A percentile compares a stretch with the other conserved stretches of the same genome.
These are phyloP conservation scores for Siderastrea radians DNA, from an alignment of 92 coral and sea anemone species.

Conservation along the genomic window DNA sequence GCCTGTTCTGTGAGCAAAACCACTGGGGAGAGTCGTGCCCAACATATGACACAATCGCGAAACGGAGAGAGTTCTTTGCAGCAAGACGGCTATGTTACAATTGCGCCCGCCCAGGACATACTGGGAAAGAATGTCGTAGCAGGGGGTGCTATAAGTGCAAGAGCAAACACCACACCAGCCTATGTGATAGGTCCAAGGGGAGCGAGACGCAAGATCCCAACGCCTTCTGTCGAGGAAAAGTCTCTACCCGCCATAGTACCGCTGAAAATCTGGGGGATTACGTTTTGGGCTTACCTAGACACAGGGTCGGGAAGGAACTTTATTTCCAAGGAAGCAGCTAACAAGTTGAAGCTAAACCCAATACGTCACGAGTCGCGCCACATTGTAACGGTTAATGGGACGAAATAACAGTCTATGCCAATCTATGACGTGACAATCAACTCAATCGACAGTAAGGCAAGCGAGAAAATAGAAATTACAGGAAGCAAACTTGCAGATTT, in stretches of 20 bases:
- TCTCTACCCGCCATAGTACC: constrained; percentile 73
- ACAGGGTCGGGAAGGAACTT: constrained; percentile 80
- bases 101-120: too few species aligned
- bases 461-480: constrained; percentile 56
- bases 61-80: too few species aligned
- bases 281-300: constrained; percentile 71
- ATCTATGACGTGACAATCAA: constrained; percentile 50
- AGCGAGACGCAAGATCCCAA: too few species aligned
- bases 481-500: constrained; percentile 70
- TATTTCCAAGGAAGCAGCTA: constrained; percentile 53
- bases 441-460: constrained; percentile 45
- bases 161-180: too few species aligned
- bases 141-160: too few species aligned
- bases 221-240: constrained; percentile 31
- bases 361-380: constrained; percentile 54
- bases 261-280: constrained; percentile 39
- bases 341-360: constrained; percentile 47
- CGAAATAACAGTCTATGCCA: constrained; percentile 62
- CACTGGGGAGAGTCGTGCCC: too few species aligned
- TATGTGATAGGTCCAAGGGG: too few species aligned
- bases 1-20: too few species aligned
- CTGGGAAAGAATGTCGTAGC: too few species aligned
- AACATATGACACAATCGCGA: too few species aligned
- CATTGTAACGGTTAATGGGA: constrained; percentile 72
- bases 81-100: too few species aligned